Conservation (phyloP, 1,140 invertebrate genomes). For the Nomia melanderi region DNA sequence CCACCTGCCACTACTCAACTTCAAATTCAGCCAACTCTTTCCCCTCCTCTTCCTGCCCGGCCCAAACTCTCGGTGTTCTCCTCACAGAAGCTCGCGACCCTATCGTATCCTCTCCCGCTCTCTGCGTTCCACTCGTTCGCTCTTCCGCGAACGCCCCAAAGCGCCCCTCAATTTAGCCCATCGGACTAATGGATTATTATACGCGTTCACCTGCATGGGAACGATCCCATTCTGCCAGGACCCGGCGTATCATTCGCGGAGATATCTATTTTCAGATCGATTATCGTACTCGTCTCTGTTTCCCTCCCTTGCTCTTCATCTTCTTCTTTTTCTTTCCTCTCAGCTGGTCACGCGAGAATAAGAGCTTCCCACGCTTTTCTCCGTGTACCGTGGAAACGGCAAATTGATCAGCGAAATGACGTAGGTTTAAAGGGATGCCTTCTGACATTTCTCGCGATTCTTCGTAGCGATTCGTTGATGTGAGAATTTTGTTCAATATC, state of each 20-base stretch:
- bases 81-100: slow-evolving; percentile 45
- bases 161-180: slow-evolving; percentile 65
- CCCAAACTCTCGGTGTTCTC: slow-evolving; percentile 38
- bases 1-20: slow-evolving; percentile 61
- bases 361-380: too few species aligned
- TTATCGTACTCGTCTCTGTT: slow-evolving; percentile 41
- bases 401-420: too few species aligned
- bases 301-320: neutral
- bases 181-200: slow-evolving; percentile 73
- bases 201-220: slow-evolving; percentile 58
- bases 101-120: slow-evolving; percentile 23
- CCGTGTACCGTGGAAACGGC: too few species aligned
- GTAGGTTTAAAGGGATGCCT: too few species aligned
- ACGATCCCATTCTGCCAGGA: slow-evolving; percentile 55
- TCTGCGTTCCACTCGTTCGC: neutral
- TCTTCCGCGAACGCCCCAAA: slow-evolving; percentile 28
- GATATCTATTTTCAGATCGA: slow-evolving; percentile 65
- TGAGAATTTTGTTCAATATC: too few species aligned
- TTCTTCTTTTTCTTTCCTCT: too few species aligned
- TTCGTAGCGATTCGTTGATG: too few species aligned
- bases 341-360: too few species aligned
- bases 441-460: too few species aligned
- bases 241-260: slow-evolving; percentile 50
- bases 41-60: neutral
- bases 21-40: slow-evolving; percentile 57